phyloP scores from a whole-genome alignment of 2,888 invertebrate species.

The Camptogramma bilineatum region DNA sequence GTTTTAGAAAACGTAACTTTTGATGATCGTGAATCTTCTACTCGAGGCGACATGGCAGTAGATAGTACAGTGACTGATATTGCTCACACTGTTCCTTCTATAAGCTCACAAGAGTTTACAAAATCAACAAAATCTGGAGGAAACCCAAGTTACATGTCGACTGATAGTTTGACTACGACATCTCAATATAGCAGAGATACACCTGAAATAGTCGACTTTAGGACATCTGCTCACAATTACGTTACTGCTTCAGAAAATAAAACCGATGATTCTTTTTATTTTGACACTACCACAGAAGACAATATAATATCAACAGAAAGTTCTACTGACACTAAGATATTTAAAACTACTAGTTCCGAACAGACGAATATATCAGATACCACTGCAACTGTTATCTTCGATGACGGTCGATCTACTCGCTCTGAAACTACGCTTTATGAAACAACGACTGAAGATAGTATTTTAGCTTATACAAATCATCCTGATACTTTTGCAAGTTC shows the following conservation, averaged over 20 bases:
- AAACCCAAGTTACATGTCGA: background rate
- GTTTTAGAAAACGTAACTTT: background rate
- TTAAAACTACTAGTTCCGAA: background rate
- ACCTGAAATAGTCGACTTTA: background rate
- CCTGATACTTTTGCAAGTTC: background rate
- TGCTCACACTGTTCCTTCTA: background rate
- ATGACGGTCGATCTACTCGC: background rate
- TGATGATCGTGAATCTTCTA: background rate
- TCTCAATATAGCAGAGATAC: background rate
- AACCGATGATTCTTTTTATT: background rate
- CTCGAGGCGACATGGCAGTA: background rate
- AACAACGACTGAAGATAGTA: background rate
- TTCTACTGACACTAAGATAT: background rate
- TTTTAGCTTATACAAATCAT: background rate
- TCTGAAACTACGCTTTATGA: slow-evolving; percentile 5
- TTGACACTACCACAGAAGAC: background rate
- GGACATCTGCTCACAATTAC: background rate
- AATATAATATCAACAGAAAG: background rate
- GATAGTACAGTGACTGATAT: background rate
- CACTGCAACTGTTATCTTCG: background rate
- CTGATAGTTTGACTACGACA: background rate
- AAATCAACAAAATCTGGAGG: background rate
- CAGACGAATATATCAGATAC: background rate
- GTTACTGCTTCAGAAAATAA: slow-evolving; percentile 1
- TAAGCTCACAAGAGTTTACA: background rate